phyloP scores from a whole-genome alignment of 2,888 invertebrate species.

The Pachycephus smyrnensis region DNA sequence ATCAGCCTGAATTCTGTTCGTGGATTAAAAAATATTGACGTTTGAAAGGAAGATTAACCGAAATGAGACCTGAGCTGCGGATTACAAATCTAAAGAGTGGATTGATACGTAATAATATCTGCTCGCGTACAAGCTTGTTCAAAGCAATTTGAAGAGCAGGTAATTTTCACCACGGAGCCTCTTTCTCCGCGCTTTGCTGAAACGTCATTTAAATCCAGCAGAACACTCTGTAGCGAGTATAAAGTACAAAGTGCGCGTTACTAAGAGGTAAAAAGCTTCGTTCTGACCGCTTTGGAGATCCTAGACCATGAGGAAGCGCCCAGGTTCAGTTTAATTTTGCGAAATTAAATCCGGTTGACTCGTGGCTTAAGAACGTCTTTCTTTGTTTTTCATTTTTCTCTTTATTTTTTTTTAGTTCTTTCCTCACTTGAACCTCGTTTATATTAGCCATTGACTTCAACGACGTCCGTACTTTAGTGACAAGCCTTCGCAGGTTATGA shows the following conservation, averaged over 20 bases:
- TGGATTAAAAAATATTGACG: slow-evolving; percentile 18
- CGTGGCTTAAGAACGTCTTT: background rate
- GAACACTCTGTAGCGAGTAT: background rate
- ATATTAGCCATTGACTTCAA: background rate
- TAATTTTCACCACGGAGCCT: background rate
- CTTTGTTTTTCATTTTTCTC: background rate
- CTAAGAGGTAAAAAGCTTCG: background rate
- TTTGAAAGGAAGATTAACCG: slow-evolving; percentile 16
- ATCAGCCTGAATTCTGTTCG: background rate
- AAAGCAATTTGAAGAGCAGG: slow-evolving; percentile 29
- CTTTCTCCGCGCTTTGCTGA: background rate
- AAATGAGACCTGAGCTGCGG: slow-evolving; percentile 27
- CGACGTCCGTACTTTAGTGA: background rate
- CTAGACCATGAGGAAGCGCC: background rate
- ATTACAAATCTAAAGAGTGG: slow-evolving; percentile 35
- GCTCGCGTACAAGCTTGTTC: slow-evolving; percentile 25
- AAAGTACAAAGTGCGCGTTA: background rate
- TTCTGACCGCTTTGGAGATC: background rate
- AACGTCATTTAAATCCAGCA: background rate
- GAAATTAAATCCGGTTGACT: background rate
- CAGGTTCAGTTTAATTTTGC: background rate
- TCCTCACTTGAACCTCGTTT: background rate
- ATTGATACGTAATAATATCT: slow-evolving; percentile 33
- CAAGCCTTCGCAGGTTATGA: background rate
- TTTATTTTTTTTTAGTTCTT: background rate